Percentiles rank a stretch among this genome's conserved stretches.
Evolutionary conservation across 2,888 invertebrate species (phyloP).

Genomic region (Perizoma flavofasciatum): DNA sequence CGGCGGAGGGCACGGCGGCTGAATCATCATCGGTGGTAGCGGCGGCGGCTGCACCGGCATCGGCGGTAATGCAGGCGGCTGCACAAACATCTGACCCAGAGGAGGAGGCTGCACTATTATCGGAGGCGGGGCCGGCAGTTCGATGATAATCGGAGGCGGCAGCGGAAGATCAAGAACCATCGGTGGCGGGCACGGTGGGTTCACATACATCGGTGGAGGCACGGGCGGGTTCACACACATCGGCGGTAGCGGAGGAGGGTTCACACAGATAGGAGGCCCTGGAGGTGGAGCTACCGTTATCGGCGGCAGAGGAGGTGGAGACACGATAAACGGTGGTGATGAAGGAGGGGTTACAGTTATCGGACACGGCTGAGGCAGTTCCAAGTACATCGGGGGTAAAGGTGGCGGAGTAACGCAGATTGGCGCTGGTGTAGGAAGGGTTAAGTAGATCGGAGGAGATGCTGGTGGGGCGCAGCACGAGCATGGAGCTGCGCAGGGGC

Average conservation of each 20-base stretch:
- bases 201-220: conserved; percentile 62
- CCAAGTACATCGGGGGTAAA: conserved; percentile 56
- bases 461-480: conserved; percentile 48
- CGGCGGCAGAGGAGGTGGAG: conserved; percentile 59
- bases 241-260: conserved; percentile 64
- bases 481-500: conserved; percentile 32
- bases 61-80: conserved; percentile 69
- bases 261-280: conserved; percentile 62
- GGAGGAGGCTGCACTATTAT: conserved; percentile 71
- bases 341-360: conserved; percentile 60
- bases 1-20: conserved; percentile 63
- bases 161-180: conserved; percentile 59
- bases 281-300: conserved; percentile 60
- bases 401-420: conserved; percentile 57
- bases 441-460: conserved; percentile 60
- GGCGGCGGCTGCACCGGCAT: conserved; percentile 71
- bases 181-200: conserved; percentile 59
- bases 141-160: conserved; percentile 65
- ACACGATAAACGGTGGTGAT: conserved; percentile 54
- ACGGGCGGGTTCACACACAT: conserved; percentile 62
- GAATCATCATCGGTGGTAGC: conserved; percentile 67
- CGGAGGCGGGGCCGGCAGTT: conserved; percentile 67
- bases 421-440: conserved; percentile 62
- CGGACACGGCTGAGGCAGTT: conserved; percentile 60
- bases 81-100: conserved; percentile 64